Conservation (phyloP, 2,888 invertebrate species). For the Microplitis manilae region DNA sequence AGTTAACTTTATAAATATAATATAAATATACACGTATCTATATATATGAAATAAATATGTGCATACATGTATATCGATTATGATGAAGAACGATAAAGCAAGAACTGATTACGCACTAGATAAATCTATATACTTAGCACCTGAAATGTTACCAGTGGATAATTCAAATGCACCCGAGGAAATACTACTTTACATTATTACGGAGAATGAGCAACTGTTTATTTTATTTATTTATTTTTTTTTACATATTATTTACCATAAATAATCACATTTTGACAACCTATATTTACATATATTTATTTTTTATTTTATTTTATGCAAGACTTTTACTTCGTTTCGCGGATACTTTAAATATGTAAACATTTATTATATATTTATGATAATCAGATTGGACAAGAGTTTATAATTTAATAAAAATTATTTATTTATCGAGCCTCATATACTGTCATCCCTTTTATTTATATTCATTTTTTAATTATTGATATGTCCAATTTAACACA, state of each 20-base stretch:
- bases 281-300: slow-evolving; percentile 22
- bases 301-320: not conserved
- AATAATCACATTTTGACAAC: slow-evolving; percentile 19
- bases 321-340: slow-evolving; percentile 53
- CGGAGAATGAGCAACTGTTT: slow-evolving; percentile 26
- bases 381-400: not conserved
- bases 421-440: not conserved
- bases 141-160: slow-evolving; percentile 14
- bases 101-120: slow-evolving; percentile 35
- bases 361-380: not conserved
- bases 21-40: slow-evolving; percentile 7
- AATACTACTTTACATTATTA: slow-evolving; percentile 24
- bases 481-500: slow-evolving; percentile 24
- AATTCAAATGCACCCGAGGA: slow-evolving; percentile 23
- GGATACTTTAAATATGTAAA: slow-evolving; percentile 49
- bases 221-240: slow-evolving; percentile 13
- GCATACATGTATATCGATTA: slow-evolving; percentile 24
- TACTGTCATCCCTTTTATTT: not conserved
- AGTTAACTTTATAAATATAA: slow-evolving; percentile 7
- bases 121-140: slow-evolving; percentile 37
- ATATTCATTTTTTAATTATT: slow-evolving; percentile 23
- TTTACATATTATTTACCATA: slow-evolving; percentile 14
- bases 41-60: not conserved
- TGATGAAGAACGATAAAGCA: slow-evolving; percentile 35
- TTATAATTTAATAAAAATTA: slow-evolving; percentile 1